Evolutionary conservation across 2,888 invertebrate genomes (phyloP), one percentile per base, ranked within the genome.

Genomic region (Lacanobia oleracea): DNA sequence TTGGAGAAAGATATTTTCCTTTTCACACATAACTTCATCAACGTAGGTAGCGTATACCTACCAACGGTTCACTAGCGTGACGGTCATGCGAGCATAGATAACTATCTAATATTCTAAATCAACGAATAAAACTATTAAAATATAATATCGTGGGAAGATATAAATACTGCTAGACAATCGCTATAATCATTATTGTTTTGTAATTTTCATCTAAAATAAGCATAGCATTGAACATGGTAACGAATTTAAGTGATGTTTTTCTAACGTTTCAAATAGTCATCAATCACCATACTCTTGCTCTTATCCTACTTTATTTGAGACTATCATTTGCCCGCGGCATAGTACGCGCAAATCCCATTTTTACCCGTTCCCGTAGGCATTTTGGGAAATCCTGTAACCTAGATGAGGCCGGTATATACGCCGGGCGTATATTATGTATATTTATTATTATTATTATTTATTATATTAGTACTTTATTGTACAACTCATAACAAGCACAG

Each of bases 161-260:
- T 57, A 9, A 4, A 43, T 27, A 45, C 18, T 18, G n/a, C 3
- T 43, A 23, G 21, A 56, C 16, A 16, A 45, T 45, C 18, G 7
- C 18, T 48, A 18, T 48, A 18, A 73, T 67, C 67, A 67, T 73
- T 37, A 51, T 50, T 76, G 51, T 67, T 59, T 67, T 66, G 40
- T 57, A 1, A 50, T 75, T 66, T n/a, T 59, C 1, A n/a, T 23
- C 2, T 21, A 27, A 53, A n/a, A n/a, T n/a, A 18, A 16, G 2
- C 12, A 53, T 48, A 48, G 16, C 16, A 18, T 37, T 7, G 23
- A 27, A 23, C 12, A n/a, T n/a, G 53, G 23, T 45, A 73, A 51
- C 3, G 12, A 7, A 21, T 10, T n/a, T n/a, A n/a, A 10, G 12
- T 27, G 2, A 14, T 54, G 54, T 27, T 27, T 54, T 27, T 8